Base-by-base conservation (phyloP, 35 echinoderm and acorn worm genomes). In the Heliocidaris erythrogramma region DNA sequence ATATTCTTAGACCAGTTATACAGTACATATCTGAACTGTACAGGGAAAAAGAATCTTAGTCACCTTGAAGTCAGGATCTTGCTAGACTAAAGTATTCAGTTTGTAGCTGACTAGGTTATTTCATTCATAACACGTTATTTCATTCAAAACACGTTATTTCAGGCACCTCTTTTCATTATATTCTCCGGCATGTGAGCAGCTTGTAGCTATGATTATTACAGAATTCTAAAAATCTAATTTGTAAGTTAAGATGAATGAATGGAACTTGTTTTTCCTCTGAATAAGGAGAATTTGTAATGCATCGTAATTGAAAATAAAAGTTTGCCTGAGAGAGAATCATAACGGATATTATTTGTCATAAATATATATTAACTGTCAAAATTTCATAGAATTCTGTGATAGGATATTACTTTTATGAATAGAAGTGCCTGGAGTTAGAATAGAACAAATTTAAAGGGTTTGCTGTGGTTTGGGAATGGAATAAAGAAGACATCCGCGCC, bases 281-380 rank as follows among this genome's bases (percentile, higher is more conserved):
- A 78, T 78, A 4, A 78, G 65, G 21, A 5, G 27, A 78, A 78
- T 78, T 78, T 78, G 65, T 78, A 78, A 5, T 0, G 65, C 18
- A 78, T 18, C 65, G 17, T 78, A 17, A 27, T 78, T 78, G 65
- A 78, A 6, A 78, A 7, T 78, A 52, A 7, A 78, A 78, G 27
- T 27, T 78, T 78, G 65, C 65, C 65, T 0, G 65, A 78, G 65
- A 78, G 65, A n/a, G 18, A 8, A 18, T 78, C 17, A 18, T 78
- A 78, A 78, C n/a, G 65, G 27, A 56, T 11, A 11, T 8, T n/a
- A 78, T 78, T n/a, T n/a, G 21, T 78, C 65, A 78, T 78, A 78
- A 78, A 78, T 78, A 42, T 42, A 78, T 78, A 78, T 78, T 78
- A 78, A 78, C 65, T 78, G 65, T 78, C 65, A 78, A 78, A 78